Evolutionary conservation across 2,888 invertebrate genomes (phyloP), one percentile per base, ranked within the genome.

Genomic region (Epinotia brunnichana): DNA sequence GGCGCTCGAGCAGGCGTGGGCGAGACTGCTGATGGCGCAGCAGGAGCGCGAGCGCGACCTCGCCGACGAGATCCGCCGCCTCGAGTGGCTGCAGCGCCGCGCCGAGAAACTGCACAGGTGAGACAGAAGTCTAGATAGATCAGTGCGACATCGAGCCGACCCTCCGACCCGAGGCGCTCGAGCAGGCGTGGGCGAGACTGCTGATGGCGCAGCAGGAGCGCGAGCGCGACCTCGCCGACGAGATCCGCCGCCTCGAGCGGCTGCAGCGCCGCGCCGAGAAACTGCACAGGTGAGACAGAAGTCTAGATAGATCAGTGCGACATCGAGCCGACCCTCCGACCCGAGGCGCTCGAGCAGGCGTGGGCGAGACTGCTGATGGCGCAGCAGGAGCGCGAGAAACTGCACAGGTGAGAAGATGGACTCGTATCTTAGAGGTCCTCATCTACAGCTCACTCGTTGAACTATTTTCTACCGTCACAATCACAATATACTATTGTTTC

Each of bases 101-200:
- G 98, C 98, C 15, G 99, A 99, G 90, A 99, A 99, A 89, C 95
- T 98, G 73, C 96, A n/a, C n/a, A n/a, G n/a, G n/a, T n/a, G n/a
- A n/a, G n/a, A n/a, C n/a, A n/a, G n/a, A n/a, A n/a, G n/a, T n/a
- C n/a, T n/a, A n/a, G n/a, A n/a, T n/a, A n/a, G n/a, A n/a, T n/a
- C n/a, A 98, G 87, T 95, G 97, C 77, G 97, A 98, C 86, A 95
- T 98, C 76, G 97, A 98, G 87, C 95, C 96, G 2, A 97, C 97
- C 74, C 91, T 97, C n/a, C 96, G 97, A 74, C 96, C 97, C 7
- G 97, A 98, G 74, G 95, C 96, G 71, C 94, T 98, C 76, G 98
- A 98, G 81, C 96, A 97, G 85, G 96, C 96, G 82, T 98, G 98
- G 98, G 96, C 96, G 87, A 95, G 97, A 68, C 94, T 99, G 83